Conservation (phyloP, 2,888 invertebrate species). For the Leucoma salicis region DNA sequence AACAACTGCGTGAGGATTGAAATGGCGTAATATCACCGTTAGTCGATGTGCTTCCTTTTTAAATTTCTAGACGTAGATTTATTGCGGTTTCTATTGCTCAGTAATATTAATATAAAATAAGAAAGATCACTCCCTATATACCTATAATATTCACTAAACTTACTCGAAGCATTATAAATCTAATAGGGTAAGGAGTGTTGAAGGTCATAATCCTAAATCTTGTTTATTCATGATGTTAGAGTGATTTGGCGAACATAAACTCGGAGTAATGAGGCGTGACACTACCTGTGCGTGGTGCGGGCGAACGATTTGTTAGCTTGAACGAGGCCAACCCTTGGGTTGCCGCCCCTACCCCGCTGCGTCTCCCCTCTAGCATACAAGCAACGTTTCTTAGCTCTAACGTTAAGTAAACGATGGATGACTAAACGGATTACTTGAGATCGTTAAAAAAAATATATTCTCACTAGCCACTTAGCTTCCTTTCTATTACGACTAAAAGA, state of each 20-base stretch:
- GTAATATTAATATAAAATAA: too few relatives aligned
- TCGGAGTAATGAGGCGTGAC: constrained; percentile 67
- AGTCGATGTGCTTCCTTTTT: too few relatives aligned
- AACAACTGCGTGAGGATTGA: too few relatives aligned
- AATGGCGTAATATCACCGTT: too few relatives aligned
- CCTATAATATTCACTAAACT: too few relatives aligned
- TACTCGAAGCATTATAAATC: neutral
- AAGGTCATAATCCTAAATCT: constrained; percentile 45
- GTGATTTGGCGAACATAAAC: constrained; percentile 67
- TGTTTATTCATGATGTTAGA: constrained; percentile 59
- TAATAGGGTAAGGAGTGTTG: constrained; percentile 25
- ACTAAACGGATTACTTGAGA: constrained; percentile 64
- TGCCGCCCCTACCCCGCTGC: constrained; percentile 25
- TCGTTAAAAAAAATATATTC: constrained; percentile 48
- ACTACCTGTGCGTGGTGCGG: constrained; percentile 63
- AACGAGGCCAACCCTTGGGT: constrained; percentile 50
- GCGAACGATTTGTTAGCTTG: constrained; percentile 58
- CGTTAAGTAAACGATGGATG: constrained; percentile 64
- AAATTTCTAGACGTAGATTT: too few relatives aligned
- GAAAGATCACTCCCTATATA: too few relatives aligned
- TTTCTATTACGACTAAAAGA: too few relatives aligned
- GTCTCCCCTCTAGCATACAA: constrained; percentile 27
- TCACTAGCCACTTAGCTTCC: neutral
- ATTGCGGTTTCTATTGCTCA: too few relatives aligned
- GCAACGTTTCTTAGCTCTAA: constrained; percentile 51